Base-by-base conservation (phyloP, 2,113 vertebrate genomes). In the Conger conger region DNA sequence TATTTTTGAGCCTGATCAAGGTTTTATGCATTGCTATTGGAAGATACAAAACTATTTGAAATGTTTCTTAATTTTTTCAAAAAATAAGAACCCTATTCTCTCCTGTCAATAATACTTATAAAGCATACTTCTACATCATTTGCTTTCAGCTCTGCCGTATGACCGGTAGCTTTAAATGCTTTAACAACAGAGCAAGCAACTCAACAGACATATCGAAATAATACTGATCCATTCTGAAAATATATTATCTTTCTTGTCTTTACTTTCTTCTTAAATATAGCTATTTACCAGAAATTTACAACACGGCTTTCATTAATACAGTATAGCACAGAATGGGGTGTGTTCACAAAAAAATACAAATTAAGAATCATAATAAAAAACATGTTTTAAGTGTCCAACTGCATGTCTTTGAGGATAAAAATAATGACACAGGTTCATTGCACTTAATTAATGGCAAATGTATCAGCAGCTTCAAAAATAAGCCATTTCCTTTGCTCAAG, bases 381-480 rank as follows among this genome's bases (percentile, higher is more conserved):
- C 91, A 90, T 90, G 92, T 92, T 91, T 90, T 90, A 86, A 92
- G 94, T 89, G 90, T 94, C 90, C 93, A 94, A 93, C 92, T 90
- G 91, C 90, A 91, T 91, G 86, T 93, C 84, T 78, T 90, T 82
- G 73, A 91, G 91, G 90, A 93, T 93, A 94, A 94, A 95, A 95
- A 95, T 93, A 88, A 93, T 88, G 93, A 94, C 89, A 91, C 85
- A 94, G 96, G 95, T 95, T 97, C 96, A 97, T 96, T 94, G 96
- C 94, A 96, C 93, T 91, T 94, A 87, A 94, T 96, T 95, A 92
- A 94, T 95, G 95, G 95, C 93, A 96, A 95, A 96, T 95, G 94
- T 96, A 95, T 95, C 93, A 96, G 94, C 95, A 97, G 97, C 97
- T 99, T 97, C 95, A 97, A 96, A n/a, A 96, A 97, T 97, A 97